Evolutionary conservation across 2,113 vertebrate species (phyloP).

Genomic region (Trinectes maculatus): DNA sequence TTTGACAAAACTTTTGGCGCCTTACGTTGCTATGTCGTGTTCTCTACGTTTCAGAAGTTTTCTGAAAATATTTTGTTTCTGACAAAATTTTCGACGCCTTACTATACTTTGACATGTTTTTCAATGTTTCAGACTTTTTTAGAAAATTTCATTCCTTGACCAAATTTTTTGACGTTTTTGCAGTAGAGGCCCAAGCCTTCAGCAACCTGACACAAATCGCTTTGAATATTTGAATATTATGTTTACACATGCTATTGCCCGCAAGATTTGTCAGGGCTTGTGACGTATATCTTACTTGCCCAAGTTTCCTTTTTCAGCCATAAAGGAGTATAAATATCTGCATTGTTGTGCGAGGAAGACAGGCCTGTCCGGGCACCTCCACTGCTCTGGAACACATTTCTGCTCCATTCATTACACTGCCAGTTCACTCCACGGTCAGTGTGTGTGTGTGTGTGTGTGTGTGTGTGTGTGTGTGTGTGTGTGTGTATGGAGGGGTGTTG

Average conservation of each 20-base stretch:
- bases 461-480: slow-evolving; percentile 17
- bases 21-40: too few species aligned
- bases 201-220: slow-evolving; percentile 2
- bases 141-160: too few species aligned
- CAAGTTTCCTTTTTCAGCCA: slow-evolving; percentile 39
- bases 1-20: too few species aligned
- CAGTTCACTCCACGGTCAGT: slow-evolving; percentile 73
- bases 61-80: too few species aligned
- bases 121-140: too few species aligned
- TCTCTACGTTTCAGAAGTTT: too few species aligned
- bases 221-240: too few species aligned
- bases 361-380: slow-evolving; percentile 77
- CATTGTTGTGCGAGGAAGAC: slow-evolving; percentile 66
- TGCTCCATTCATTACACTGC: slow-evolving; percentile 72
- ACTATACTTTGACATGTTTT: too few species aligned
- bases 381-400: slow-evolving; percentile 71
- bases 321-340: slow-evolving; percentile 52
- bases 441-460: slow-evolving; percentile 21
- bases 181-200: slow-evolving; percentile 11
- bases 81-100: too few species aligned
- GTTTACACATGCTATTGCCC: neutral
- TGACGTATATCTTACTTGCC: slow-evolving; percentile 18
- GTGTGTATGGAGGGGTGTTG: slow-evolving; percentile 10
- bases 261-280: slow-evolving; percentile 38
- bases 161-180: too few species aligned